Percentiles rank a stretch among this genome's conserved stretches.
phyloP scores from a whole-genome alignment of 2,797 vertebrate species.

The Phoeniculus purpureus region DNA sequence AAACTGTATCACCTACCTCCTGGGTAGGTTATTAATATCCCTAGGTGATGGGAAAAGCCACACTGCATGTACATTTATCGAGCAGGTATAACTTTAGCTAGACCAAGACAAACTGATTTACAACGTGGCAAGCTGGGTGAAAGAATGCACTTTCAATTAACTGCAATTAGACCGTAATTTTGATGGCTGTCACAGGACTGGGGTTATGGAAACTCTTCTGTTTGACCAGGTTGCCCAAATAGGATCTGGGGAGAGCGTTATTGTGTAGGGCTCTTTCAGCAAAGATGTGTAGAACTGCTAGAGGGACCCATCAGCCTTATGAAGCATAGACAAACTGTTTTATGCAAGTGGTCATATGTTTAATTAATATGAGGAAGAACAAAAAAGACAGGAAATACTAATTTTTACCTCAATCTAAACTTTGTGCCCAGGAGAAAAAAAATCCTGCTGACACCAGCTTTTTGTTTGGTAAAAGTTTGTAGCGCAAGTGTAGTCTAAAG shows the following conservation, averaged over 20 bases:
- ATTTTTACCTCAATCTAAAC: neutral
- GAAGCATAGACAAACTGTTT: neutral
- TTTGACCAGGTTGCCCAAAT: slow-evolving; percentile 31
- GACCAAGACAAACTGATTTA: slow-evolving; percentile 60
- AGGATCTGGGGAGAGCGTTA: slow-evolving; percentile 20
- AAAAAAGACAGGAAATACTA: neutral
- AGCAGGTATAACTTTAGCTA: slow-evolving; percentile 32
- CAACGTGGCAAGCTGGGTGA: slow-evolving; percentile 22
- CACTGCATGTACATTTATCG: neutral
- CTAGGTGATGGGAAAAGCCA: neutral
- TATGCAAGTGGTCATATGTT: neutral
- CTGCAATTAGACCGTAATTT: slow-evolving; percentile 61
- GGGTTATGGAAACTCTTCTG: slow-evolving; percentile 10
- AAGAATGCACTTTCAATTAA: slow-evolving; percentile 48
- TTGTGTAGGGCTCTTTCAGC: neutral
- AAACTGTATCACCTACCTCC: slow-evolving; percentile 10
- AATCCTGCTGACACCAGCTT: slow-evolving; percentile 9
- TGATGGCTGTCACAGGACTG: neutral
- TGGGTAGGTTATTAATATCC: slow-evolving; percentile 43
- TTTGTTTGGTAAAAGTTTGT: slow-evolving; percentile 36
- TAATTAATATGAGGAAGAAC: neutral
- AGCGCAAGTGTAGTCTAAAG: neutral
- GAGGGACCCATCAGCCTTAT: neutral
- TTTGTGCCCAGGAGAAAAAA: slow-evolving; percentile 4
- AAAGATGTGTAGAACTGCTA: neutral